These are phyloP conservation scores for Paratrypauchen microcephalus DNA, from an alignment of 2,797 vertebrate genomes.

Conservation along the genomic window DNA sequence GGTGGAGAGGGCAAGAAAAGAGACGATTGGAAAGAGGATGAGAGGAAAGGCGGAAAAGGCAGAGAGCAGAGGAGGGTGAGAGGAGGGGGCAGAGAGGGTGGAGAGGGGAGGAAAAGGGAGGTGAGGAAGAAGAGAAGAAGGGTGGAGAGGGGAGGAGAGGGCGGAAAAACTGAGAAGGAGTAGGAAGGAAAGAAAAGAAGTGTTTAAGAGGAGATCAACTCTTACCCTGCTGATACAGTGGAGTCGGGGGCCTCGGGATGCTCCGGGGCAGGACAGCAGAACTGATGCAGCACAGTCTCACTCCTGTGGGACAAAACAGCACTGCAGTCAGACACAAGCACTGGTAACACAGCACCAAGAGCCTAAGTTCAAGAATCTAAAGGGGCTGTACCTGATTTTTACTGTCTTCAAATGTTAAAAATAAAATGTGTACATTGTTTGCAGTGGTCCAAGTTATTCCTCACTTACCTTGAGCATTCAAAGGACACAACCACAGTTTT, in stretches of 20 bases:
- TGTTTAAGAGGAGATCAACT: conserved; percentile 10
- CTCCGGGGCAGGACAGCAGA: conserved; percentile 96
- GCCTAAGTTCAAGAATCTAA: not conserved
- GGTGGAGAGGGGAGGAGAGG: not conserved
- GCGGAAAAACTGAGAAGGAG: not conserved
- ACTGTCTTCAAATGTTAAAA: too few relatives aligned
- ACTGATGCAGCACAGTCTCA: conserved; percentile 96
- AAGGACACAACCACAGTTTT: not conserved
- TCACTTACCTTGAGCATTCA: too few relatives aligned
- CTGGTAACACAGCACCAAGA: not conserved
- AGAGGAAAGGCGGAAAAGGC: not conserved
- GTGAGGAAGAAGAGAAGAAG: too few relatives aligned
- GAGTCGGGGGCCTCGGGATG: conserved; percentile 83
- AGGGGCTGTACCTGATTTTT: too few relatives aligned
- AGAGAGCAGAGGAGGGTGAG: not conserved
- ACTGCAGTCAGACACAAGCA: conserved; percentile 17
- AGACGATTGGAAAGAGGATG: too few relatives aligned
- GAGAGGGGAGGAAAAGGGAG: too few relatives aligned
- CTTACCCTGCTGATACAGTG: conserved; percentile 77
- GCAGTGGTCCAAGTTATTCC: too few relatives aligned
- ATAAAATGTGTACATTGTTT: too few relatives aligned
- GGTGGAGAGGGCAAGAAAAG: too few relatives aligned
- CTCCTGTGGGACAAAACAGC: conserved; percentile 77
- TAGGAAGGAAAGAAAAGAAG: too few relatives aligned
- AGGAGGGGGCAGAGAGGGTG: not conserved